A percentile compares a stretch with the other conserved stretches of the same genome.
Conservation (phyloP, 2,797 vertebrate genomes). For the Streptopelia turtur region DNA sequence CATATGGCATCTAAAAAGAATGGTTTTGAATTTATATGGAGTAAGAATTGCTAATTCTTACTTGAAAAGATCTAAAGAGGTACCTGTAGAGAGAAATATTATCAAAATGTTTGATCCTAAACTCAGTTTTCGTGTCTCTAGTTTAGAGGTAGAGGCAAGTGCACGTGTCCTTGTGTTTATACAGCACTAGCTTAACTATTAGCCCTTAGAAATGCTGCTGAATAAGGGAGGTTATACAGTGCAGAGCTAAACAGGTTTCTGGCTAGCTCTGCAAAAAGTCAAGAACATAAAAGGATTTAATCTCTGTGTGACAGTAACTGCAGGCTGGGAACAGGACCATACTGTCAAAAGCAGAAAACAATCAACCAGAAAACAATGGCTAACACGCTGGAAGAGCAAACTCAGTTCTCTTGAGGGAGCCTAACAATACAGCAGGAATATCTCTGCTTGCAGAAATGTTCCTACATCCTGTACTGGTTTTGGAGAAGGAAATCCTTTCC, state of each 20-base stretch:
- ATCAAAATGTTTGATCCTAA: not conserved
- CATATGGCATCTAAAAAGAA: not conserved
- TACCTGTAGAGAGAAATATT: not conserved
- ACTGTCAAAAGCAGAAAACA: not conserved
- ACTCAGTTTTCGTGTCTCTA: not conserved
- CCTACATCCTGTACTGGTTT: not conserved
- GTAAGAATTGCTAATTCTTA: not conserved
- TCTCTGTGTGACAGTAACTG: not conserved
- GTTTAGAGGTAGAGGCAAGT: not conserved
- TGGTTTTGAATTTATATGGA: not conserved
- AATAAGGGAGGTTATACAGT: not conserved
- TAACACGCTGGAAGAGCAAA: not conserved
- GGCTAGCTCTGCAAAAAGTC: not conserved
- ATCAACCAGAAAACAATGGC: not conserved
- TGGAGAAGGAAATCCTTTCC: not conserved
- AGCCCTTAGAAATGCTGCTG: not conserved
- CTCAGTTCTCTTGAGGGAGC: not conserved
- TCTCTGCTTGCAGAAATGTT: not conserved
- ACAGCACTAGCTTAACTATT: not conserved
- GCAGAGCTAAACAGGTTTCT: not conserved
- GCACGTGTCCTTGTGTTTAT: not conserved
- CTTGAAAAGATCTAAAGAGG: not conserved
- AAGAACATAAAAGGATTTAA: not conserved
- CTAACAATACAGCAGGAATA: not conserved
- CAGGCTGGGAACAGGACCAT: not conserved